Base-by-base conservation (phyloP, 2,888 invertebrate species). In the Deilephila elpenor region DNA sequence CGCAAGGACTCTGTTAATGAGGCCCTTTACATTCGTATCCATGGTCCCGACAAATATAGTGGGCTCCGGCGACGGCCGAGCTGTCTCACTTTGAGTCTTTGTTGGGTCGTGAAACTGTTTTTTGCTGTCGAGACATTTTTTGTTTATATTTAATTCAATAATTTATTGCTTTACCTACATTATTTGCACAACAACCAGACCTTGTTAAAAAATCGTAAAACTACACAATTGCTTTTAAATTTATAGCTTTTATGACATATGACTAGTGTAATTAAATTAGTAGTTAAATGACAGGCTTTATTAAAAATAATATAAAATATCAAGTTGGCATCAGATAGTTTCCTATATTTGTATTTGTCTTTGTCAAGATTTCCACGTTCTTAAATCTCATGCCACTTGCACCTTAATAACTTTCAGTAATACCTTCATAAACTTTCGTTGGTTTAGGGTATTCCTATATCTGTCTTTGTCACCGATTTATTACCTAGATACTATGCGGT, bases 11-110 rank as follows among this genome's bases (percentile, higher is more conserved):
- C 73, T 75, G 73, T 78, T 87, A 88, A 88, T 88, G 83, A 86
- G 84, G 83, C 78, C 79, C 78, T 86, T 87, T 85, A 81, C 84
- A 88, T 87, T 85, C 87, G 74, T 74, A 78, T 78, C 75, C 77
- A 78, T 75, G 74, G 76, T 76, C 75, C 78, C 77, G 76, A 74
- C 80, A 78, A 80, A 73, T 67, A 73, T 67, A 59, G 37, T 44
- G 59, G 29, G 64, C 59, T 56, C 6, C 37, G 56, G 62, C 44
- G 44, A 56, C 37, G 53, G 53, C 71, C 44, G 44, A 37, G 20
- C 25, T 34, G 25, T 59, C 19, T 25, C 25, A 25, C 44, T 67
- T 67, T 25, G 1, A 17, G 17, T 17, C 56, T 51, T 44, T 51
- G 67, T 51, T 20, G 25, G 67, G 51, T 51, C 67, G 51, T 20